These are phyloP conservation scores for Andricus curvator DNA, from an alignment of 2,888 invertebrate genomes.

Conservation along the genomic window DNA sequence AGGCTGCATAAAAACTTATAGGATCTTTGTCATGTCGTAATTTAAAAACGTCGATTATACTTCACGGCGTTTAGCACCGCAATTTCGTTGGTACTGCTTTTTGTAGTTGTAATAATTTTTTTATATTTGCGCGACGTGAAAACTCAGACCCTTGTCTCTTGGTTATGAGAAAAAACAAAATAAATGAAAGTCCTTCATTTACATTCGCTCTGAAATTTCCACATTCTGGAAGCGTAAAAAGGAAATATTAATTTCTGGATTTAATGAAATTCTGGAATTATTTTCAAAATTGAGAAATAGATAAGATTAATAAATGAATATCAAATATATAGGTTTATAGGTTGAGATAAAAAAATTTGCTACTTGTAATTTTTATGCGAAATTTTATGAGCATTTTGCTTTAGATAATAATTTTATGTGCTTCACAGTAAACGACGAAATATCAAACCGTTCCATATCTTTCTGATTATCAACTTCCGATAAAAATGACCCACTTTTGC, in stretches of 20 bases:
- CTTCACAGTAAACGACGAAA: too few relatives aligned
- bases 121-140: background rate
- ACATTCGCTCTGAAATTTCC: background rate
- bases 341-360: rapidly evolving
- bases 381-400: background rate
- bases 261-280: background rate
- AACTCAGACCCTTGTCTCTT: background rate
- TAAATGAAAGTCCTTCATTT: background rate
- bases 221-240: background rate
- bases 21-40: slow-evolving; percentile 55
- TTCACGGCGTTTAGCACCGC: slow-evolving; percentile 64
- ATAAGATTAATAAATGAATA: background rate
- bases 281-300: background rate
- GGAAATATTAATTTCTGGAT: background rate
- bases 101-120: background rate
- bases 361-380: background rate
- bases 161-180: background rate
- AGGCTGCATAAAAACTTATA: background rate
- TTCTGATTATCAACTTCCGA: too few relatives aligned
- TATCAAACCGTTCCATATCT: too few relatives aligned
- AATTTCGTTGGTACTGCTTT: slow-evolving; percentile 52
- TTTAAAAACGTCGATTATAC: slow-evolving; percentile 64
- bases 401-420: background rate
- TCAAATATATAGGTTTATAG: background rate
- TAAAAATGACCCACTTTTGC: too few relatives aligned